Evolutionary conservation across 92 coral and sea anemone genomes (phyloP).

Genomic region (Meandrina meandrites): DNA sequence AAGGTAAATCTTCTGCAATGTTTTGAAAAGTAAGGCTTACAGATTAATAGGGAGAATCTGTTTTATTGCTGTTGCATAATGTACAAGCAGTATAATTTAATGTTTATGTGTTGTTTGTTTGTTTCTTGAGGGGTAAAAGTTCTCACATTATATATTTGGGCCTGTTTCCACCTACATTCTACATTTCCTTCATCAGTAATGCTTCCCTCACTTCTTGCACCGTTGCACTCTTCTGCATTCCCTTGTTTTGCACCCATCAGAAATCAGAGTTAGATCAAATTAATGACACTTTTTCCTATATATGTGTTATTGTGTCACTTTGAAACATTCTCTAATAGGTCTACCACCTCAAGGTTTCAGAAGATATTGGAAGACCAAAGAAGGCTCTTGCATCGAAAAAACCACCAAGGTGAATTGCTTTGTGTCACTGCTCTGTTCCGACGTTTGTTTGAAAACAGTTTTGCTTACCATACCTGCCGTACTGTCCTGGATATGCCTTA

Average conservation of each 20-base stretch:
- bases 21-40: no score
- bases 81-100: no score
- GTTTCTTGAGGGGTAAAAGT: no score
- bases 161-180: no score
- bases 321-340: not conserved
- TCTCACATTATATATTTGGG: no score
- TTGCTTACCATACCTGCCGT: no score
- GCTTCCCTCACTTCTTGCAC: not conserved
- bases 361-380: constrained; percentile 35
- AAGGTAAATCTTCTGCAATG: constrained; percentile 27
- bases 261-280: not conserved
- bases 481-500: not conserved
- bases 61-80: no score
- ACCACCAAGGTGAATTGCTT: constrained; percentile 26
- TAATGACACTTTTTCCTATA: no score
- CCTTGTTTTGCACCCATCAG: not conserved
- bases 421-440: not conserved
- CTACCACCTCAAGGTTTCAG: constrained; percentile 53
- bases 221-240: not conserved
- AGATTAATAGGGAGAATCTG: no score
- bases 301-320: not conserved
- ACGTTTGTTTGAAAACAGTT: not conserved
- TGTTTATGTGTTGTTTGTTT: no score
- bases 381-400: not conserved
- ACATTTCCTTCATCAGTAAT: no score